Percentiles rank a stretch among this genome's conserved stretches.
Evolutionary conservation across 2,797 vertebrate genomes (phyloP).

Genomic region (Acropternis orthonyx): DNA sequence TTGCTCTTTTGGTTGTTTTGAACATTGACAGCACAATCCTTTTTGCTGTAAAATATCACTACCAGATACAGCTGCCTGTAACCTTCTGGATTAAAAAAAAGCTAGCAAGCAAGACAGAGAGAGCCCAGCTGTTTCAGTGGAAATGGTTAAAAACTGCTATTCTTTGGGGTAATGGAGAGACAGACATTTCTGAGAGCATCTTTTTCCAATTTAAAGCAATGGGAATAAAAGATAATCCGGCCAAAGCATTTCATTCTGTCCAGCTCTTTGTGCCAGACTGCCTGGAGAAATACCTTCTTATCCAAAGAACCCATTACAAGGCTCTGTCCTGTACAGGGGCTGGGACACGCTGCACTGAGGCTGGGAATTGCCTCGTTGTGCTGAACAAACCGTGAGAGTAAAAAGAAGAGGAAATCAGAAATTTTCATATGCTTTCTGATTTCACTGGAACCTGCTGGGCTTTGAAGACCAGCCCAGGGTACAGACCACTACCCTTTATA

Average conservation of each 20-base stretch:
- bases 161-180: neutral
- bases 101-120: neutral
- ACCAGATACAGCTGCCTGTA: neutral
- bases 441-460: neutral
- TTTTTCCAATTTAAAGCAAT: constrained; percentile 17
- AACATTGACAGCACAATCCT: neutral
- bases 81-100: neutral
- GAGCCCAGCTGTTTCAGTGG: neutral
- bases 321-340: neutral
- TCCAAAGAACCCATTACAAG: neutral
- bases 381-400: neutral
- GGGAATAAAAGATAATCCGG: neutral
- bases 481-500: neutral
- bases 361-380: neutral
- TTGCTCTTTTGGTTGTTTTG: neutral
- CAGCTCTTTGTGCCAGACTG: neutral
- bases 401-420: neutral
- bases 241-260: neutral
- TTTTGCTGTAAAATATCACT: neutral
- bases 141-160: neutral
- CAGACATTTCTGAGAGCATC: neutral
- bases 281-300: neutral
- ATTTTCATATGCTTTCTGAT: neutral
- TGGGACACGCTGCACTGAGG: neutral
- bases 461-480: neutral